A percentile compares a stretch with the other conserved stretches of the same genome.
These are phyloP conservation scores for Nibea albiflora DNA, from an alignment of 2,113 vertebrate genomes.

Conservation along the genomic window DNA sequence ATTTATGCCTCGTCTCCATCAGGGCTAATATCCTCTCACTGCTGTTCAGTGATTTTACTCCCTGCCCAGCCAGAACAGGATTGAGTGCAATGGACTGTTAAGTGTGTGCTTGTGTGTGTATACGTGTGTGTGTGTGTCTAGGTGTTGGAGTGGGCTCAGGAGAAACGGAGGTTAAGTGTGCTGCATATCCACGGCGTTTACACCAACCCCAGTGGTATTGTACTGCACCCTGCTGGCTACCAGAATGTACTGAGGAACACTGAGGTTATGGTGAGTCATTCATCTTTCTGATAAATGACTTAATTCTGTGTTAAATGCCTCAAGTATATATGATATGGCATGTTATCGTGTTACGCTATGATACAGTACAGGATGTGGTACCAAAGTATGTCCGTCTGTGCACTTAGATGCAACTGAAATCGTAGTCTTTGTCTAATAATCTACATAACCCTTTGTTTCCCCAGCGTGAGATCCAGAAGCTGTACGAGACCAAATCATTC, in stretches of 20 bases:
- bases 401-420: background rate
- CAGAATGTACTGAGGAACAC: constrained; percentile 96
- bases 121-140: constrained; percentile 70
- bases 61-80: constrained; percentile 76
- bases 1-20: constrained; percentile 81
- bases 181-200: constrained; percentile 96
- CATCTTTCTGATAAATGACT: background rate
- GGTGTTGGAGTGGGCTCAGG: constrained; percentile 98
- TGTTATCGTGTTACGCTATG: background rate
- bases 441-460: background rate
- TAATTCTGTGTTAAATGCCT: background rate
- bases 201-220: constrained; percentile 96
- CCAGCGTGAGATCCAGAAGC: constrained; percentile 96
- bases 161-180: constrained; percentile 93
- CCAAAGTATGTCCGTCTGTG: background rate
- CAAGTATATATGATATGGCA: background rate
- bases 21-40: constrained; percentile 71
- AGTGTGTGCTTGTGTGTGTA: constrained; percentile 42
- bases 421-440: background rate
- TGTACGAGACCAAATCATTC: constrained; percentile 96
- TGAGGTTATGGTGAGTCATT: constrained; percentile 92
- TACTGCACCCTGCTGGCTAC: constrained; percentile 95
- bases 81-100: constrained; percentile 75
- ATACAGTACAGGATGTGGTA: background rate
- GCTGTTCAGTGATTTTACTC: constrained; percentile 64